Conservation (phyloP, 2,888 invertebrate species). For the Drosophila nigricruria region DNA sequence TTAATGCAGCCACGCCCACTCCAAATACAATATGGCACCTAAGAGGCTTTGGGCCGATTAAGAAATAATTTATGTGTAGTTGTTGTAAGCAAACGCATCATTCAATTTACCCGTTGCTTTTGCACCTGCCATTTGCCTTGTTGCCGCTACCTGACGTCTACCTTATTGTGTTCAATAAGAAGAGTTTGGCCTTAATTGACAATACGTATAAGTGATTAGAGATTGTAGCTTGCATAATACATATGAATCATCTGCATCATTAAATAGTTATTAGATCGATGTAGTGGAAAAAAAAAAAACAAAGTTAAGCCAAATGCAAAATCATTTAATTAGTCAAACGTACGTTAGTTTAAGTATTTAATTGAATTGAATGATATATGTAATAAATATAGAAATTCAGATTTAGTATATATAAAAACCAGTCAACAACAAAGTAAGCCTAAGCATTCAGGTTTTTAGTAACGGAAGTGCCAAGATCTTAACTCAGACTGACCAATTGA, state of each 20-base stretch:
- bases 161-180: neutral
- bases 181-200: neutral
- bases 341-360: neutral
- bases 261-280: neutral
- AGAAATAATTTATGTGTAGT: conserved; percentile 38
- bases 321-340: neutral
- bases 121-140: neutral
- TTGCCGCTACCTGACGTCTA: neutral
- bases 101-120: conserved; percentile 11
- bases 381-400: neutral
- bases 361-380: neutral
- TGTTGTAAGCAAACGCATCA: conserved; percentile 17
- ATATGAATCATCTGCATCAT: neutral
- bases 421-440: neutral
- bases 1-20: conserved; percentile 25
- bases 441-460: too few relatives aligned
- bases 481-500: neutral
- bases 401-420: too few relatives aligned
- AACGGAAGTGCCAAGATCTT: neutral
- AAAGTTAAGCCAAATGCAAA: neutral
- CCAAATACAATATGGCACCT: conserved; percentile 33
- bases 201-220: neutral
- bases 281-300: neutral
- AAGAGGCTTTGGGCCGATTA: conserved; percentile 55
- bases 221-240: neutral